phyloP scores from a whole-genome alignment of 2,797 vertebrate genomes.

The Periparus ater region DNA sequence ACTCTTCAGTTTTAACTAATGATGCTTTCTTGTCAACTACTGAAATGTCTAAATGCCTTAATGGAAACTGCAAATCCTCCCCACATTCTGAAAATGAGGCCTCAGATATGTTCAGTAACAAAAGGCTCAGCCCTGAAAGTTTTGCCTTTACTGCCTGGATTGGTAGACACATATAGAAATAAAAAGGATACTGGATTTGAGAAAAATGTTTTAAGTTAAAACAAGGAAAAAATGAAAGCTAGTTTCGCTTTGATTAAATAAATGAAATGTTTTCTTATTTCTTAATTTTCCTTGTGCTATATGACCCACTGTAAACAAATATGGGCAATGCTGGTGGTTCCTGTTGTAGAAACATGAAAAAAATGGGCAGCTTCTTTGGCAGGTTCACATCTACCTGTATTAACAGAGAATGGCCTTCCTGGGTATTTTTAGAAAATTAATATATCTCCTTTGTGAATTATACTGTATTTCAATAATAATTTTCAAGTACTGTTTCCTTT shows the following conservation, averaged over 20 bases:
- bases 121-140: background rate
- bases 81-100: background rate
- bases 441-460: background rate
- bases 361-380: background rate
- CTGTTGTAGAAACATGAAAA: background rate
- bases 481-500: background rate
- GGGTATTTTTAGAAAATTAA: background rate
- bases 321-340: background rate
- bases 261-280: background rate
- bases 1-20: background rate
- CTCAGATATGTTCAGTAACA: background rate
- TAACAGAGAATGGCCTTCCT: background rate
- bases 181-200: background rate
- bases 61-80: background rate
- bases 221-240: background rate
- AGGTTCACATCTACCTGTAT: background rate
- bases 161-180: background rate
- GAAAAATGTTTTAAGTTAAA: background rate
- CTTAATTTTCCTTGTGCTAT: background rate
- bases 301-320: background rate
- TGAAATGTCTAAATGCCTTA: background rate
- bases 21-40: background rate
- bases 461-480: background rate
- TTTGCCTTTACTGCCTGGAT: background rate
- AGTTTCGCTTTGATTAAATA: background rate